Evolutionary conservation across 2,888 invertebrate genomes (phyloP).

Genomic region (Stenolophus ochropezus): DNA sequence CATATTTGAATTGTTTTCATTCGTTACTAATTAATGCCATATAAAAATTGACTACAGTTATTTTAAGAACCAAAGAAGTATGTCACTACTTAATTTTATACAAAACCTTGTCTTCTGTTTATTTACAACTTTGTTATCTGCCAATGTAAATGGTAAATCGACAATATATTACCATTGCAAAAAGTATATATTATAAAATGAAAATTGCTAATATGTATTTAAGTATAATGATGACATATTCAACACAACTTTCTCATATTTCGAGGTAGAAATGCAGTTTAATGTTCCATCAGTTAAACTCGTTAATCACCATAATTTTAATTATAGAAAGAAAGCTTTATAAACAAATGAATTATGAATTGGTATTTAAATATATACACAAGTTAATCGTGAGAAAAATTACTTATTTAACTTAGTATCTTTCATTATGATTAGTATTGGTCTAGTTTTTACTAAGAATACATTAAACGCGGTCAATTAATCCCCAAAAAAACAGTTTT

Average conservation of each 20-base stretch:
- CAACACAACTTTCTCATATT: constrained; percentile 53
- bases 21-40: constrained; percentile 42
- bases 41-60: constrained; percentile 37
- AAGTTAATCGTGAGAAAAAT: neutral
- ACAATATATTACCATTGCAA: neutral
- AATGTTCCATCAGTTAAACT: neutral
- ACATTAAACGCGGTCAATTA: neutral
- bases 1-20: neutral
- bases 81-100: constrained; percentile 26
- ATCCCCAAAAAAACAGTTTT: too few relatives aligned
- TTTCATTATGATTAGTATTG: neutral
- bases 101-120: constrained; percentile 20
- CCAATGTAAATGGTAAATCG: neutral
- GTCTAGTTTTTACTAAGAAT: neutral
- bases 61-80: constrained; percentile 38
- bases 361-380: neutral
- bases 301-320: constrained; percentile 5
- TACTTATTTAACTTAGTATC: neutral
- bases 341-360: neutral
- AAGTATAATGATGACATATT: constrained; percentile 19
- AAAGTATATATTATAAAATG: neutral
- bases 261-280: constrained; percentile 22
- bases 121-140: constrained; percentile 19
- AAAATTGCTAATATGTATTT: constrained; percentile 11
- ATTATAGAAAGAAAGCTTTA: neutral